Evolutionary conservation across 2,888 invertebrate genomes (phyloP), one percentile per base, ranked within the genome.

Genomic region (Rhingia rostrata): DNA sequence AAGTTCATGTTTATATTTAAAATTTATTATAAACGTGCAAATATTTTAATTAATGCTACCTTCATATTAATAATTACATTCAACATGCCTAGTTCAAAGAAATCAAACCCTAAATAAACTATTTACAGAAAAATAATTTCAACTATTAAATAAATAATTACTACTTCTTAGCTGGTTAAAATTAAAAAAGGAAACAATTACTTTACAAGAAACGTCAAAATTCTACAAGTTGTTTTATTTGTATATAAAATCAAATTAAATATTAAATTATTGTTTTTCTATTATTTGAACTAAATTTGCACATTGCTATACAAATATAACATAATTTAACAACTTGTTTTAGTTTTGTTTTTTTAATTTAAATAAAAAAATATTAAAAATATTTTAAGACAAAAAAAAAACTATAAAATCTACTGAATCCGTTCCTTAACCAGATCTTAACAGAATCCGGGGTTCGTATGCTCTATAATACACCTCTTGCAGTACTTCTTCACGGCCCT

Each of bases 361-460:
- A 41, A 12, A 54, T 32, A 5, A 37, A 61, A 30, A 12, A 39
- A 56, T 60, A 58, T 49, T 49, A 66, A 51, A 43, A n/a, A 39
- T 39, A 14, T 41, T 10, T 6, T 9, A 10, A 10, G 41, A 9
- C 30, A 49, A 32, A 22, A 10, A 9, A 30, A 10, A 49, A 9
- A 14, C 22, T 32, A 9, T 30, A 22, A 30, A 37, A 41, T 66
- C 41, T 66, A 66, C 66, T 41, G 10, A 41, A 64, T 2, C 39
- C 39, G 9, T 39, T 22, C 6, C 14, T 2, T 2, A 41, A 41
- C 41, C 4, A 3, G 43, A 60, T 12, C 49, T 87, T 92, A 96
- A 92, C 95, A 97, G 91, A 98, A 97, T 35, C 97, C 97, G 84
- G 98, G 98, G 92, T 98, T 98, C 2, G 98, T 98, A 90, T 98